These are phyloP conservation scores for Halcyon malimbica DNA, from an alignment of 2,113 vertebrate species.

Conservation along the genomic window DNA sequence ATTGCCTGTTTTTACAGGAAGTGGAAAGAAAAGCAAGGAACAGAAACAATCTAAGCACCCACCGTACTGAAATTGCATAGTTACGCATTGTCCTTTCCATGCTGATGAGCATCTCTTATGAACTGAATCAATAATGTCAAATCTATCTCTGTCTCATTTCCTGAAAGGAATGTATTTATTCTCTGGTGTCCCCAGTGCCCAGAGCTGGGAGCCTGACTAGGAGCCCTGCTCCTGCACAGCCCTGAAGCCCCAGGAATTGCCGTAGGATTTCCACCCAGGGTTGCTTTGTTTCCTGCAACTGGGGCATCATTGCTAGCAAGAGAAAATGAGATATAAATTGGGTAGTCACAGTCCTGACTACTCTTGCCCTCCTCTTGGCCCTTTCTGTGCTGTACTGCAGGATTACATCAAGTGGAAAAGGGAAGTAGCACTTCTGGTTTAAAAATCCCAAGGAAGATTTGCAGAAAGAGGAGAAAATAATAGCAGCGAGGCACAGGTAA, in stretches of 20 bases:
- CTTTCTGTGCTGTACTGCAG: neutral
- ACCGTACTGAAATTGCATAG: slow-evolving; percentile 62
- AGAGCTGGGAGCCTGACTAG: neutral
- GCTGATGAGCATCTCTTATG: slow-evolving; percentile 21
- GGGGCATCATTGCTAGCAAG: neutral
- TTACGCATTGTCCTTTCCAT: slow-evolving; percentile 6
- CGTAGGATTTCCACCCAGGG: neutral
- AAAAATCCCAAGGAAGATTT: neutral
- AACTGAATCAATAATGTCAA: slow-evolving; percentile 36
- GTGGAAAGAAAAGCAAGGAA: neutral
- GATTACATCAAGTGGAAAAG: neutral
- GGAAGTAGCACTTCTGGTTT: neutral
- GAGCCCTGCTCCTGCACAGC: neutral
- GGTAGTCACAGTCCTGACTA: neutral
- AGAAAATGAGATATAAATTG: neutral
- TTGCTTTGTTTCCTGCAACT: neutral
- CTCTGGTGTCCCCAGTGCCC: neutral
- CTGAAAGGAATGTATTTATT: slow-evolving; percentile 29
- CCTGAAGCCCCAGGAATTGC: neutral
- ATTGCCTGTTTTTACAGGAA: neutral
- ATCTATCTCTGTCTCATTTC: neutral
- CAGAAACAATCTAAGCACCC: neutral
- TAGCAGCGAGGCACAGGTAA: neutral
- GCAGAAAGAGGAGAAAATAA: neutral
- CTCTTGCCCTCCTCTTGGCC: neutral